Percentiles rank a stretch among this genome's conserved stretches.
Conservation (phyloP, 2,113 vertebrate species). For the Megaceryle maxima region DNA sequence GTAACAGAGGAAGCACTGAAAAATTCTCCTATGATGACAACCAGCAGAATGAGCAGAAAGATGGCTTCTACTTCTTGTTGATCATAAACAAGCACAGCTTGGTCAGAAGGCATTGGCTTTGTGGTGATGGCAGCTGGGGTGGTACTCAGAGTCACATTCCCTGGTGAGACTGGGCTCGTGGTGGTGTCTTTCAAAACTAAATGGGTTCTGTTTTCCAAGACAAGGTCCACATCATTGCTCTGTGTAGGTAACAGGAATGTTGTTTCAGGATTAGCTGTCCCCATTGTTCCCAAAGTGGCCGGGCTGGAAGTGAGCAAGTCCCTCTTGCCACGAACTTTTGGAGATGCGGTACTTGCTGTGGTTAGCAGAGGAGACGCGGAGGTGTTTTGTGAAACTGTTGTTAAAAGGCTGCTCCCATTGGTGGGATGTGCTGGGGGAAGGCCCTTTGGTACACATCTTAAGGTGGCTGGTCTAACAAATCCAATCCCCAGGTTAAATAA, state of each 20-base stretch:
- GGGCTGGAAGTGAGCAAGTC: background rate
- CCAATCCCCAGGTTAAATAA: constrained; percentile 94
- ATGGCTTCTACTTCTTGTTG: constrained; percentile 88
- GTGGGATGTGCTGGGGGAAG: constrained; percentile 66
- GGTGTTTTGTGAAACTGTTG: background rate
- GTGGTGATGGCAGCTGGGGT: constrained; percentile 36
- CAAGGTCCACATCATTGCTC: background rate
- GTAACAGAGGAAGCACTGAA: constrained; percentile 97
- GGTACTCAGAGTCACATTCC: background rate
- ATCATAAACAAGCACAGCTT: constrained; percentile 74
- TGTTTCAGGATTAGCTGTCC: background rate
- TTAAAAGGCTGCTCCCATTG: constrained; percentile 67
- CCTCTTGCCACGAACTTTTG: constrained; percentile 49
- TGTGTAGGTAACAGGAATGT: background rate
- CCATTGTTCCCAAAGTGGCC: background rate
- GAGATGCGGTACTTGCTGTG: background rate
- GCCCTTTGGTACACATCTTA: constrained; percentile 81
- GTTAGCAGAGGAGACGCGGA: background rate
- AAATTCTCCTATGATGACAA: constrained; percentile 96
- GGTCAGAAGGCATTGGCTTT: constrained; percentile 66
- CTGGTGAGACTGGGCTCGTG: background rate
- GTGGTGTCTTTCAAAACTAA: background rate
- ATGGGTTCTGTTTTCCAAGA: constrained; percentile 9
- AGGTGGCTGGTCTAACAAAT: constrained; percentile 89
- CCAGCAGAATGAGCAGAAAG: constrained; percentile 92